These are phyloP conservation scores for Ephialtes manifestator DNA, from an alignment of 2,888 invertebrate species.

Conservation along the genomic window DNA sequence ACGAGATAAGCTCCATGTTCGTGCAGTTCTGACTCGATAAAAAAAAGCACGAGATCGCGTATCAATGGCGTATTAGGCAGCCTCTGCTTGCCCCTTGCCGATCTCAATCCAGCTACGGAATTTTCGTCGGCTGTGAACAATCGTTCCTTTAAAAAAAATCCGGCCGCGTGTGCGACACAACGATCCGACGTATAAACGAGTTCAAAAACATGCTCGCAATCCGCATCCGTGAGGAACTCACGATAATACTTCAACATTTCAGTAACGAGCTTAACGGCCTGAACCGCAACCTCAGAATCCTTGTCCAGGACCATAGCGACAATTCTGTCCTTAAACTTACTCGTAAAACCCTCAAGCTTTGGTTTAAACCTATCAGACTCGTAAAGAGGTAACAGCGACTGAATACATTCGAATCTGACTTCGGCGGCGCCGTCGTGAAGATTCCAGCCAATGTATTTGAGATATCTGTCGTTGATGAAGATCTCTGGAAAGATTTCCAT, in stretches of 20 bases:
- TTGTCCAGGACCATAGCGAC: constrained; percentile 99
- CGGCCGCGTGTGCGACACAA: constrained; percentile 98
- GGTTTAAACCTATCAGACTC: constrained; percentile 97
- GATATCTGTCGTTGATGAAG: constrained; percentile 98
- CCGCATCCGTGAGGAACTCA: constrained; percentile 98
- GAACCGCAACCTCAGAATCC: constrained; percentile 98
- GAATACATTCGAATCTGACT: constrained; percentile 94
- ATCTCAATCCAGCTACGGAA: constrained; percentile 89
- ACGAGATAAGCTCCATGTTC: constrained; percentile 99
- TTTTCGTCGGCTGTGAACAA: constrained; percentile 94
- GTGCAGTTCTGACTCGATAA: constrained; percentile 98
- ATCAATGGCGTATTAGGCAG: constrained; percentile 97
- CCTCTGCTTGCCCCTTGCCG: constrained; percentile 94
- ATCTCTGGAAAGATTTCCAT: constrained; percentile 99
- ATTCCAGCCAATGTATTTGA: constrained; percentile 99
- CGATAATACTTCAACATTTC: constrained; percentile 97
- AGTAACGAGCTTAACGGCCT: constrained; percentile 97
- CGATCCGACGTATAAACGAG: constrained; percentile 99
- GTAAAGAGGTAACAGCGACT: constrained; percentile 97
- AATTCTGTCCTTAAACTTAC: constrained; percentile 99
- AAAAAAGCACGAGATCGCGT: constrained; percentile 98
- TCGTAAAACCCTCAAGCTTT: constrained; percentile 98
- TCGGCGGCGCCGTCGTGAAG: constrained; percentile 99
- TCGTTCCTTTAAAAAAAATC: constrained; percentile 98
- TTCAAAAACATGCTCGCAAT: constrained; percentile 99